Evolutionary conservation across 1,140 invertebrate species (phyloP).

Genomic region (Pogonomyrmex barbatus): DNA sequence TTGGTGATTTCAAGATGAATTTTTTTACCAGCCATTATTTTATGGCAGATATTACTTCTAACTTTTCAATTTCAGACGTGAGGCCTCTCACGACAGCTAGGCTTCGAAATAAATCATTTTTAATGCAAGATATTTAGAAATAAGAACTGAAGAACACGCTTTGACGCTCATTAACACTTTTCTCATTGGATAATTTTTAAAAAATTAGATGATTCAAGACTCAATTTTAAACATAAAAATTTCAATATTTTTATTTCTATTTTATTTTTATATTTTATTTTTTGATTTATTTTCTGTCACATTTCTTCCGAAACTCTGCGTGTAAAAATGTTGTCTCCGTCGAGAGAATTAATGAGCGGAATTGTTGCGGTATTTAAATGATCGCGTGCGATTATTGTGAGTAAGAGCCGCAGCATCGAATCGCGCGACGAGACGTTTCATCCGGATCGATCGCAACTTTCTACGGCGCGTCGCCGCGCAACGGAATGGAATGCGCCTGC

Average conservation of each 20-base stretch:
- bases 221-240: background rate
- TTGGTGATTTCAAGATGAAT: background rate
- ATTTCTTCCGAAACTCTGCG: background rate
- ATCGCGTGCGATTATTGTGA: background rate
- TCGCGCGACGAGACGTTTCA: constrained; percentile 6
- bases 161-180: background rate
- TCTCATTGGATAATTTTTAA: background rate
- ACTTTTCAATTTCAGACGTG: background rate
- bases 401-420: background rate
- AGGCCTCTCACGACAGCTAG: background rate
- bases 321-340: background rate
- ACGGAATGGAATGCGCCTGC: constrained; percentile 53
- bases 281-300: background rate
- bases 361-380: background rate
- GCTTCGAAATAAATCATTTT: background rate
- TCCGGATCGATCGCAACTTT: constrained; percentile 56
- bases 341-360: background rate
- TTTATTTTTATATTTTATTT: background rate
- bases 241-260: background rate
- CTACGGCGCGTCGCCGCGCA: constrained; percentile 46
- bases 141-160: background rate
- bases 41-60: background rate
- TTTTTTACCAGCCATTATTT: constrained; percentile 1
- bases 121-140: background rate
- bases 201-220: background rate